A percentile compares a stretch with the other conserved stretches of the same genome.
Conservation (phyloP, 2,113 vertebrate genomes). For the Benitochromis conjunctus region DNA sequence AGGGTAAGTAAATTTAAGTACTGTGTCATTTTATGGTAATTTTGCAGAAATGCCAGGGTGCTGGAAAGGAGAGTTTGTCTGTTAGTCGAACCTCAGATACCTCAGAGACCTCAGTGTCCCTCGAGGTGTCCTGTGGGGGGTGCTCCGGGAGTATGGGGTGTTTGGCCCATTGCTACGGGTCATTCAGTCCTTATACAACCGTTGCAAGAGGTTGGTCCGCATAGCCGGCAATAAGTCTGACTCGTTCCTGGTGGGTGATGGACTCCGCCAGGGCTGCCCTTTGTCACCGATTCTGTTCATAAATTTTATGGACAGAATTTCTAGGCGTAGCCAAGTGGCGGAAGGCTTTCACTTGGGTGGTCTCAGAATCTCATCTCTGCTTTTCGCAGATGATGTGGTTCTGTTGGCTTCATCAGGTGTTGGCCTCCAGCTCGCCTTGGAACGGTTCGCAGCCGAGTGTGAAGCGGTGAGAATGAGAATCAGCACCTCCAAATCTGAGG, state of each 20-base stretch:
- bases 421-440: neutral
- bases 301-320: neutral
- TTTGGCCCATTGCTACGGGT: fast-evolving
- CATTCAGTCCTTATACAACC: neutral
- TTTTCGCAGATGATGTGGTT: neutral
- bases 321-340: neutral
- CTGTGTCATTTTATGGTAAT: neutral
- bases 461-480: neutral
- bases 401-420: neutral
- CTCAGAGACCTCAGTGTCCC: too few relatives aligned
- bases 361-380: neutral
- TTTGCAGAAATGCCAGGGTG: neutral
- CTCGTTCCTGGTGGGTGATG: neutral
- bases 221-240: neutral
- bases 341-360: neutral
- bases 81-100: fast-evolving
- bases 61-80: neutral
- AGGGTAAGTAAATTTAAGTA: neutral
- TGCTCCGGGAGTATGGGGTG: neutral
- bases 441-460: neutral
- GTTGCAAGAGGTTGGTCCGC: neutral
- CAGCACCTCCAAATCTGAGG: neutral
- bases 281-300: neutral
- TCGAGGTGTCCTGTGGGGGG: neutral
- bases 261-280: fast-evolving